Evolutionary conservation across 2,888 invertebrate species (phyloP).

Genomic region (Agonopterix heracliana): DNA sequence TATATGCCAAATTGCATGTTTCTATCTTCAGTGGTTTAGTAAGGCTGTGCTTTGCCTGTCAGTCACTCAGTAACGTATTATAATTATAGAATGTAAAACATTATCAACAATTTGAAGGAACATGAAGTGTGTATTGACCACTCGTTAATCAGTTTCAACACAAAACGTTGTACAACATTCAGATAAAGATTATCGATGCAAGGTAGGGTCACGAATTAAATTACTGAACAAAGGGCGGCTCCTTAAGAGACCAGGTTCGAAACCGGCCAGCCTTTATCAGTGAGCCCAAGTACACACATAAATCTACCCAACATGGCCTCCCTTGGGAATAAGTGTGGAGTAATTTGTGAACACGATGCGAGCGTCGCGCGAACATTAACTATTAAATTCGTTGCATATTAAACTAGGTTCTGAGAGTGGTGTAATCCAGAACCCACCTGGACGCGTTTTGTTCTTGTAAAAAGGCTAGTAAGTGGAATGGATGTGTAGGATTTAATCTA

Average conservation of each 20-base stretch:
- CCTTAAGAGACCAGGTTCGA: slow-evolving; percentile 42
- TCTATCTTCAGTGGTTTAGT: too few species aligned
- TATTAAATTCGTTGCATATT: slow-evolving; percentile 76
- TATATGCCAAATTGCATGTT: too few species aligned
- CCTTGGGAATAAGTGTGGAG: slow-evolving; percentile 64
- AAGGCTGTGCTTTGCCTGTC: too few species aligned
- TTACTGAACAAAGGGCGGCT: slow-evolving; percentile 5
- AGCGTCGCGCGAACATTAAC: slow-evolving; percentile 67
- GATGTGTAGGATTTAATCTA: neutral
- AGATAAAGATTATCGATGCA: neutral
- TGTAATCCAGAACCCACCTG: slow-evolving; percentile 53
- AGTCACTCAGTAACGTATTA: too few species aligned
- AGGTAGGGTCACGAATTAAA: neutral
- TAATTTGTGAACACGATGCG: slow-evolving; percentile 64
- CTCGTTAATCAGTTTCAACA: too few species aligned
- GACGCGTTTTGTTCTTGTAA: slow-evolving; percentile 32
- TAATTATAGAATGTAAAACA: too few species aligned
- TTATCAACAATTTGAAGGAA: too few species aligned
- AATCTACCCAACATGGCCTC: slow-evolving; percentile 51
- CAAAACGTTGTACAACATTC: too few species aligned
- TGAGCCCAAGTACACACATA: slow-evolving; percentile 58
- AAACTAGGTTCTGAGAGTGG: slow-evolving; percentile 59
- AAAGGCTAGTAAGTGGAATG: slow-evolving; percentile 31
- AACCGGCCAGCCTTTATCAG: slow-evolving; percentile 44
- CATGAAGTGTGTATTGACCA: too few species aligned